Percentiles rank a stretch among this genome's conserved stretches.
These are phyloP conservation scores for Tachyglossus aculeatus DNA, from an alignment of 2,797 vertebrate genomes.

Conservation along the genomic window DNA sequence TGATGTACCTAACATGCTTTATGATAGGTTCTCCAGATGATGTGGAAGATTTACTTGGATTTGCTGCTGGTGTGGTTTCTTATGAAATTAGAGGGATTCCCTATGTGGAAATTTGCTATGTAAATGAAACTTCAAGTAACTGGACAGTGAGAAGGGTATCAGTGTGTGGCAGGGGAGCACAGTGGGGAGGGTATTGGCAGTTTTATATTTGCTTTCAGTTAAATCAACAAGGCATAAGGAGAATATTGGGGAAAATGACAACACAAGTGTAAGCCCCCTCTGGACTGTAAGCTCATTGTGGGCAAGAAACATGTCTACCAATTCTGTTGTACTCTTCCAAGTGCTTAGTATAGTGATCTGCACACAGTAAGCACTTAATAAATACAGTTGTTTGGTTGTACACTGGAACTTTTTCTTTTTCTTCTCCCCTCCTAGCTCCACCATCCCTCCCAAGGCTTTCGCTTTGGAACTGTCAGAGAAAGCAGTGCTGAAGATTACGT, in stretches of 20 bases:
- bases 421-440: conserved; percentile 81
- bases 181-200: not conserved
- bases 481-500: conserved; percentile 97
- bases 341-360: too few species aligned
- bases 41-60: not conserved
- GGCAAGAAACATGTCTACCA: too few species aligned
- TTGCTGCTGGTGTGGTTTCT: conserved; percentile 14
- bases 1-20: too few species aligned
- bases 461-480: conserved; percentile 94
- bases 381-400: conserved; percentile 13
- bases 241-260: not conserved
- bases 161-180: too few species aligned
- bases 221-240: not conserved
- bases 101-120: not conserved
- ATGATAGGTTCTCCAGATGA: not conserved
- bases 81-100: not conserved
- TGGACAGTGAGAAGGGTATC: not conserved
- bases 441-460: conserved; percentile 97
- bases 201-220: not conserved
- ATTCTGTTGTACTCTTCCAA: too few species aligned
- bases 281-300: too few species aligned
- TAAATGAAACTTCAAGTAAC: not conserved
- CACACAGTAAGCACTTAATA: too few species aligned
- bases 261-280: too few species aligned
- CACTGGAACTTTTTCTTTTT: conserved; percentile 11